Conservation (phyloP, 2,888 invertebrate species). For the Andricus quercusramuli region DNA sequence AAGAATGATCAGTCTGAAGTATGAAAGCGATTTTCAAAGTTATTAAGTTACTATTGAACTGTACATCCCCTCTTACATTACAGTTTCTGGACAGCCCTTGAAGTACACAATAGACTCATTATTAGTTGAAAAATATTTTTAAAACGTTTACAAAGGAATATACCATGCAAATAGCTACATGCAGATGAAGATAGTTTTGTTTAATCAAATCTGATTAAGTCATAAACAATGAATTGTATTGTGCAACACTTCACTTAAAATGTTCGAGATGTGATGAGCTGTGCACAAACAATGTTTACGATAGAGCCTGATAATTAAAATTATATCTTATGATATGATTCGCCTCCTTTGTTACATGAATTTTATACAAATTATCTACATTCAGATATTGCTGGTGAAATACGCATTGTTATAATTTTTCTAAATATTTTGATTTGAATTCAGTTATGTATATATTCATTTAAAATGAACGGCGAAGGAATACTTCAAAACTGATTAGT, state of each 20-base stretch:
- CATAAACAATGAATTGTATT: conserved; percentile 8
- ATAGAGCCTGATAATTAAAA: conserved; percentile 24
- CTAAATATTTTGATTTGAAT: not conserved
- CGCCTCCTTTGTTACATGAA: conserved; percentile 14
- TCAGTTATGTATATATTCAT: not conserved
- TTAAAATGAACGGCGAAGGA: not conserved
- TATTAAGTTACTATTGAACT: no score
- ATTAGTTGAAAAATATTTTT: not conserved
- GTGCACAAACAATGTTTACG: conserved; percentile 15
- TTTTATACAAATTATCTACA: not conserved
- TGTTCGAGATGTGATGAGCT: conserved; percentile 25
- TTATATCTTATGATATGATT: not conserved
- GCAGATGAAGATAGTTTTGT: conserved; percentile 37
- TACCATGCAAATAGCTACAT: conserved; percentile 28
- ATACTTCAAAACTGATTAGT: not conserved
- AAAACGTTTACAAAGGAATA: not conserved
- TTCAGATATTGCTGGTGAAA: not conserved
- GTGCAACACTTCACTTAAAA: conserved; percentile 4
- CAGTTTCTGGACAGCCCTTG: no score
- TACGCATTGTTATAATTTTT: not conserved
- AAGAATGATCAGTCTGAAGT: no score
- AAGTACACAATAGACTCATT: not conserved
- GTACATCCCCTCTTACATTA: no score
- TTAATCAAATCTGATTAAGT: conserved; percentile 30
- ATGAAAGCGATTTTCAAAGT: no score